Percentiles rank a stretch among this genome's conserved stretches.
Conservation (phyloP, 2,888 invertebrate genomes). For the Sesia apiformis region DNA sequence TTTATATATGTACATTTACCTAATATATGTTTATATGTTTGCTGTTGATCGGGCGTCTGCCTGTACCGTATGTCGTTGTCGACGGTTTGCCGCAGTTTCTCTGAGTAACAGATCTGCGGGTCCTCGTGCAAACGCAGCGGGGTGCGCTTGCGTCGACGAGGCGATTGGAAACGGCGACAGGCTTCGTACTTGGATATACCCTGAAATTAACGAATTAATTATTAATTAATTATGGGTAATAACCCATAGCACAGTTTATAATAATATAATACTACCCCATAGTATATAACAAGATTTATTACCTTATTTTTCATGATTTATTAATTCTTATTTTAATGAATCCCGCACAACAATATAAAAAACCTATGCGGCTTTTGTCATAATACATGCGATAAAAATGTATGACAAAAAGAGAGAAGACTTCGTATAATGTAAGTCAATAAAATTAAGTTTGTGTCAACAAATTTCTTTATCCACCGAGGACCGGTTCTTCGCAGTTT, state of each 20-base stretch:
- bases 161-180: slow-evolving; percentile 38
- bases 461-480: slow-evolving; percentile 25
- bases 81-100: slow-evolving; percentile 75
- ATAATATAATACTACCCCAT: too few relatives aligned
- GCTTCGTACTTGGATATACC: slow-evolving; percentile 42
- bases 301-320: too few relatives aligned
- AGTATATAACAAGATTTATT: too few relatives aligned
- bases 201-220: slow-evolving; percentile 27
- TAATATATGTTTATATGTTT: slow-evolving; percentile 74
- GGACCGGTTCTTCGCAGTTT: slow-evolving; percentile 40
- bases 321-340: too few relatives aligned
- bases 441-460: slow-evolving; percentile 25
- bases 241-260: too few relatives aligned
- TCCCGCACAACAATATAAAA: too few relatives aligned
- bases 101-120: slow-evolving; percentile 78
- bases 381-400: too few relatives aligned
- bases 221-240: too few relatives aligned
- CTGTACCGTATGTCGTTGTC: slow-evolving; percentile 82
- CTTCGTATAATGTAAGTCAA: too few relatives aligned
- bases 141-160: slow-evolving; percentile 68
- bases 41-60: slow-evolving; percentile 69
- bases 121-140: slow-evolving; percentile 76
- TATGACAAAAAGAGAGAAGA: too few relatives aligned
- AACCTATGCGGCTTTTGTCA: too few relatives aligned
- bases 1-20: slow-evolving; percentile 74